Base-by-base conservation (phyloP, 1,140 invertebrate genomes). In the Polypedilum pembai region DNA sequence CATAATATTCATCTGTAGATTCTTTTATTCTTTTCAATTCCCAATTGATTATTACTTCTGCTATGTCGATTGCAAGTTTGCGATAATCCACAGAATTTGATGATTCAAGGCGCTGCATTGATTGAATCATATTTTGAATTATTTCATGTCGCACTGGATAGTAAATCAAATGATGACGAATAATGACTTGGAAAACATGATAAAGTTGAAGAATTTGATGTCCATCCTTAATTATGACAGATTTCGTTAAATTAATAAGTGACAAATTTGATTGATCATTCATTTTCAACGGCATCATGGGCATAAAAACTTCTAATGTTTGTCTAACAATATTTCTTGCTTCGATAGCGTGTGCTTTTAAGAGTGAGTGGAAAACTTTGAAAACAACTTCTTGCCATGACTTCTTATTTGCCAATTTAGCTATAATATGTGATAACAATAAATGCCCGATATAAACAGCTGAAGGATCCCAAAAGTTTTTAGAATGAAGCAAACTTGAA, bases 1-100 rank as follows among this genome's bases (percentile, higher is more conserved):
- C 24, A 33, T 33, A 33, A 33, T 74, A 18, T 12, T 15, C 20
- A 41, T 73, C 18, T 66, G 80, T 79, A 66, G 80, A 79, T 56
- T 87, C 85, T 41, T 85, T 84, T 5, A 87, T 85, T 1, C 86
- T 79, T 79, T 87, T 86, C 74, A 96, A 81, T 81, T 99, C 97
- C 97, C 97, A 99, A 81, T 98, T 98, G 41, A 98, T 93, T 66
- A 98, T 94, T 0, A 98, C 95, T 83, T 99, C 97, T 18, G 95
- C 95, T n/a, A 99, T 83, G 80, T 99, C 97, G 0, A 98, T 94
- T 21, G 95, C 94, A 18, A 99, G 83, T 79, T 94, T 92, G 66
- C 93, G 87, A 79, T 98, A 94, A 75, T 99, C 96, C 73, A 96
- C 86, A 0, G 94, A 93, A 0, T 93, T 91, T 45, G 93, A 93